Conservation (phyloP, 2,113 vertebrate species). For the Perognathus longimembris region DNA sequence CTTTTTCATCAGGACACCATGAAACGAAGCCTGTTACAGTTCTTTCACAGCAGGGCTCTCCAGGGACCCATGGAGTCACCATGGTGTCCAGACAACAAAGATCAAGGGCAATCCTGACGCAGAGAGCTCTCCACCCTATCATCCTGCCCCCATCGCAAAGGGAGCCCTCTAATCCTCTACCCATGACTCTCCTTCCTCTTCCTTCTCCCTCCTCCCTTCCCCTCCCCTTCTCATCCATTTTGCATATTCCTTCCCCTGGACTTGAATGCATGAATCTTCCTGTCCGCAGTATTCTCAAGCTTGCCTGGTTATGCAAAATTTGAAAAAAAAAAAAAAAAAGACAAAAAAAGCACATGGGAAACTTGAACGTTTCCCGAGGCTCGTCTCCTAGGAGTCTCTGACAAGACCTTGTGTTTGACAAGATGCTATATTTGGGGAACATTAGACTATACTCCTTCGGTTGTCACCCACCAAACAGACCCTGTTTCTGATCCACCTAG, state of each 20-base stretch:
- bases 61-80: neutral
- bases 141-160: neutral
- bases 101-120: neutral
- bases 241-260: neutral
- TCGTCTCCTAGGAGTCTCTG: neutral
- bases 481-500: neutral
- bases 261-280: neutral
- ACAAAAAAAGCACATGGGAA: neutral
- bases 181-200: neutral
- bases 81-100: neutral
- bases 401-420: neutral
- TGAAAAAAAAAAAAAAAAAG: too few species aligned
- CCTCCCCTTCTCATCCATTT: neutral
- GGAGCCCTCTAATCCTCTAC: neutral
- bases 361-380: neutral
- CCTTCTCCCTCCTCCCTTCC: neutral
- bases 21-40: neutral
- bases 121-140: neutral
- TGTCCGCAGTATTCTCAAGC: neutral
- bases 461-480: neutral
- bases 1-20: neutral
- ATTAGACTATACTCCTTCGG: neutral
- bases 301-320: neutral
- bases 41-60: neutral
- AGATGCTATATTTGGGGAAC: neutral